These are phyloP conservation scores for Oncorhynchus clarkii DNA, from an alignment of 2,113 vertebrate species.

Conservation along the genomic window DNA sequence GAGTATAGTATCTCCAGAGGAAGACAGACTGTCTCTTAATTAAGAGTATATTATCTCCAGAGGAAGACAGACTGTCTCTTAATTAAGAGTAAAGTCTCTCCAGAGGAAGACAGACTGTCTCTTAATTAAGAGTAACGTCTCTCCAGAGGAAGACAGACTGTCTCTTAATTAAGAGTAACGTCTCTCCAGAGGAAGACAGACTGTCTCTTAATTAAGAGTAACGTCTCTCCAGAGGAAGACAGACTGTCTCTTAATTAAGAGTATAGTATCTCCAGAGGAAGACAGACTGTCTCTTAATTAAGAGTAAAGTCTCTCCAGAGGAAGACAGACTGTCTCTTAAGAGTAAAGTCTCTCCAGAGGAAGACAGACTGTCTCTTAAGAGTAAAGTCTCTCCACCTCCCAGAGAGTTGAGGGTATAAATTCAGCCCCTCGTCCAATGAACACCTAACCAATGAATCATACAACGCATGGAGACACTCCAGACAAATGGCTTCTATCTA, in stretches of 20 bases:
- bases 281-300: too few relatives aligned
- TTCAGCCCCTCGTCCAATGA: constrained; percentile 13
- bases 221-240: not conserved
- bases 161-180: not conserved
- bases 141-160: not conserved
- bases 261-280: constrained; percentile 6
- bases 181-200: not conserved
- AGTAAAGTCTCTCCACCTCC: constrained; percentile 7
- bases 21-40: too few relatives aligned
- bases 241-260: too few relatives aligned
- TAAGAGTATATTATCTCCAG: too few relatives aligned
- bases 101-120: too few relatives aligned
- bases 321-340: too few relatives aligned
- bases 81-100: constrained; percentile 12
- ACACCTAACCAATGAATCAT: constrained; percentile 14
- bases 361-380: too few relatives aligned
- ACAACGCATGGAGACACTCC: not conserved
- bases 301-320: not conserved
- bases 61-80: too few relatives aligned
- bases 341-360: too few relatives aligned
- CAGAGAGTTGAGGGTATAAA: not conserved
- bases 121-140: constrained; percentile 2
- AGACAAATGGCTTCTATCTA: constrained; percentile 2
- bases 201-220: not conserved
- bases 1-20: too few relatives aligned